Conservation (phyloP, 2,888 invertebrate genomes). For the Cepaea hortensis region DNA sequence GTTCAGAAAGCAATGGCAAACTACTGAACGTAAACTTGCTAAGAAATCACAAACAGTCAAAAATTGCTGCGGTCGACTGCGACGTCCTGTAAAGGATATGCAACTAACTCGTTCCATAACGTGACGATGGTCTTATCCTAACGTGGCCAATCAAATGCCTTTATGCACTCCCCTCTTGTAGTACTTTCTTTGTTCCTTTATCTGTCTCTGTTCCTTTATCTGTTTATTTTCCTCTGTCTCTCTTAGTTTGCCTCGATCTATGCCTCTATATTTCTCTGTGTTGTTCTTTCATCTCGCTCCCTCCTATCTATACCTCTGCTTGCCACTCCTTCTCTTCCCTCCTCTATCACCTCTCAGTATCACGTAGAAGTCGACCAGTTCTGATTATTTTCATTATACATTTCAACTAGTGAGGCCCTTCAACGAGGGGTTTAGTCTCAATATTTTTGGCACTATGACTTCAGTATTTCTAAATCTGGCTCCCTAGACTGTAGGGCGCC, state of each 20-base stretch:
- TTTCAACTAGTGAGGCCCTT: neutral
- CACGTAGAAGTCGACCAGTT: too few species aligned
- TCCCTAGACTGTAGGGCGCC: neutral
- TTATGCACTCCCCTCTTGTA: too few species aligned
- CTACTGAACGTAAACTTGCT: too few species aligned
- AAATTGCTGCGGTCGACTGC: too few species aligned
- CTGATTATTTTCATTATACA: too few species aligned
- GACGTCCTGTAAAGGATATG: too few species aligned
- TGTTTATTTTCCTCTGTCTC: conserved; percentile 18
- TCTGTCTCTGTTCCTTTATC: conserved; percentile 9
- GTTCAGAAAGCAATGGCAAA: too few species aligned
- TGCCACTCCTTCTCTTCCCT: neutral
- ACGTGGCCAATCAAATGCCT: too few species aligned
- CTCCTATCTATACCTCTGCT: too few species aligned
- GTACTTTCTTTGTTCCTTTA: neutral
- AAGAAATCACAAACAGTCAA: too few species aligned
- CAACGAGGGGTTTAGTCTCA: neutral
- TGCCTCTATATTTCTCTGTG: conserved; percentile 21
- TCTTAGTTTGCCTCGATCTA: neutral
- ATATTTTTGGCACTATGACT: neutral
- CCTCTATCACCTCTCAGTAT: neutral
- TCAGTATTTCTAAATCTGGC: conserved; percentile 11
- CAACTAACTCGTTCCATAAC: too few species aligned
- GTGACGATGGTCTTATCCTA: too few species aligned
- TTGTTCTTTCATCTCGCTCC: neutral